Conservation (phyloP, 2,797 vertebrate genomes). For the Phaenicophaeus curvirostris region DNA sequence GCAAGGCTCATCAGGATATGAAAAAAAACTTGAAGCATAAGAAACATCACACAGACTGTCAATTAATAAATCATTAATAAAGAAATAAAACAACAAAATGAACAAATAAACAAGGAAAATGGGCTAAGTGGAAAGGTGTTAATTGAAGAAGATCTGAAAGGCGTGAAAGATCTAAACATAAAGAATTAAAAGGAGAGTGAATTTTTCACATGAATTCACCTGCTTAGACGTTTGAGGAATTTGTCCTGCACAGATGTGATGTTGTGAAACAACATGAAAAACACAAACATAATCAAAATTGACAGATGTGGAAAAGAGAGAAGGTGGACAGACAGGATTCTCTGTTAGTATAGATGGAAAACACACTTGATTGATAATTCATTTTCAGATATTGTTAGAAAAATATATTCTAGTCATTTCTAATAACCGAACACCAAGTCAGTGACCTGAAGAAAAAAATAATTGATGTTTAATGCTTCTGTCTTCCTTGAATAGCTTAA, state of each 20-base stretch:
- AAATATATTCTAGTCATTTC: neutral
- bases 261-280: neutral
- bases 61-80: slow-evolving; percentile 67
- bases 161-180: slow-evolving; percentile 44
- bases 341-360: neutral
- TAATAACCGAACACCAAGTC: neutral
- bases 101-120: slow-evolving; percentile 50
- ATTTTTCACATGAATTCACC: neutral
- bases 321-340: neutral
- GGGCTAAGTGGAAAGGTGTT: slow-evolving; percentile 58
- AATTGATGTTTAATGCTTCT: neutral
- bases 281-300: neutral
- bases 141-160: slow-evolving; percentile 59
- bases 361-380: neutral
- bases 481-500: neutral
- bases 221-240: neutral
- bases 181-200: neutral
- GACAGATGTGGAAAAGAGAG: neutral
- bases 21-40: slow-evolving; percentile 16
- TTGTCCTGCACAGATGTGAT: neutral
- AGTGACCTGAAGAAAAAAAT: neutral
- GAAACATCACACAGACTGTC: slow-evolving; percentile 36
- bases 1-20: slow-evolving; percentile 1
- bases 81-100: slow-evolving; percentile 59
- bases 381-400: neutral